Conservation (phyloP, 2,797 vertebrate genomes). For the Chrosomus eos region DNA sequence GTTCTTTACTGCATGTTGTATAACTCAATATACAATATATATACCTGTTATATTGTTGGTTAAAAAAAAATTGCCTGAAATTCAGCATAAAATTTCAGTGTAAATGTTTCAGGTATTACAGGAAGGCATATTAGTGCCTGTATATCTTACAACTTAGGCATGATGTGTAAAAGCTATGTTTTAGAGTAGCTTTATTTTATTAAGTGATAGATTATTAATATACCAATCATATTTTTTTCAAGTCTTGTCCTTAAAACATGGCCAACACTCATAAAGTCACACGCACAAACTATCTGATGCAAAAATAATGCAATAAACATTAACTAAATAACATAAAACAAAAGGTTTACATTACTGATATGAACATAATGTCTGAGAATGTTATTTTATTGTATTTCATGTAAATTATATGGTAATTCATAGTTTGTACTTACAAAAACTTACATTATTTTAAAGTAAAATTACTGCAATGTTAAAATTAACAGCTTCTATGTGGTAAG, state of each 20-base stretch:
- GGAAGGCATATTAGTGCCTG: background rate
- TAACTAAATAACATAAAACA: background rate
- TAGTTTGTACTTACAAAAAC: background rate
- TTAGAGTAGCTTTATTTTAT: background rate
- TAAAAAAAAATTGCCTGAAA: background rate
- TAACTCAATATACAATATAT: background rate
- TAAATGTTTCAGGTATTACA: background rate
- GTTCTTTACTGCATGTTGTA: background rate
- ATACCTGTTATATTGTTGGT: background rate
- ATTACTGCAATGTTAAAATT: background rate
- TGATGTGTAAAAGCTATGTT: no score
- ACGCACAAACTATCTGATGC: background rate
- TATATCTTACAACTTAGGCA: background rate
- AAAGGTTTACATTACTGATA: background rate
- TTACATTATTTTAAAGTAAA: background rate
- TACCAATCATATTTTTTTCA: background rate
- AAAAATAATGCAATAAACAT: background rate
- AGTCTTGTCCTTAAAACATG: background rate
- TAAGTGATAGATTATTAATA: background rate
- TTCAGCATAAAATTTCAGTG: no score
- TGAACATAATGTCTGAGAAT: slow-evolving; percentile 7
- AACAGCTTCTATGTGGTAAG: background rate
- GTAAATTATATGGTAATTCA: background rate
- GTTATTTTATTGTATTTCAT: background rate
- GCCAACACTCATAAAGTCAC: background rate